Conservation (phyloP, 2,113 vertebrate genomes). For the Shinisaurus crocodilurus region DNA sequence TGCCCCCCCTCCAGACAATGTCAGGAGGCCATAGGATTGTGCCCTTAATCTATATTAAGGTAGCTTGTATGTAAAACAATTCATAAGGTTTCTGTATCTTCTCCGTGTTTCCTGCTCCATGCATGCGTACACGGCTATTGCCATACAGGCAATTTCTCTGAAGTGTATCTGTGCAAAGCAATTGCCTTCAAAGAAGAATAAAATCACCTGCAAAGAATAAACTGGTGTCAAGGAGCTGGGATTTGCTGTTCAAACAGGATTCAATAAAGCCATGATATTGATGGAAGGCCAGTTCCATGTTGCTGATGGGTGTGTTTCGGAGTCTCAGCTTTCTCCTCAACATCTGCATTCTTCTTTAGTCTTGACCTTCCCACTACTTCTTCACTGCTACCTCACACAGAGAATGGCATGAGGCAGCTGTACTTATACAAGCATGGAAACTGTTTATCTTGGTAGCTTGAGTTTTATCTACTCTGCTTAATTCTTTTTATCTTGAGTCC, state of each 20-base stretch:
- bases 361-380: constrained; percentile 22
- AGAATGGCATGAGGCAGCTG: constrained; percentile 17
- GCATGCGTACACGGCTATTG: neutral
- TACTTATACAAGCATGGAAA: constrained; percentile 11
- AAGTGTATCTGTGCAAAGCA: neutral
- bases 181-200: neutral
- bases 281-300: neutral
- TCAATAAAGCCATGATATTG: neutral
- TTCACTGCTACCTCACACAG: constrained; percentile 4
- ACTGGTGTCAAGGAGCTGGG: neutral
- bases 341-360: constrained; percentile 2
- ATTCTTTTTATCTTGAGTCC: neutral
- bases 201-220: neutral
- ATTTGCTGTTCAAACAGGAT: neutral
- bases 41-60: neutral
- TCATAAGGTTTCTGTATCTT: neutral
- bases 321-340: neutral
- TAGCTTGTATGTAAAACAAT: neutral
- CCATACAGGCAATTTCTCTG: neutral
- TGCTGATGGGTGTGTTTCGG: neutral
- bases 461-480: constrained; percentile 25
- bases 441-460: constrained; percentile 19
- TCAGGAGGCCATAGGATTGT: no score
- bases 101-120: neutral
- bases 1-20: no score